Base-by-base conservation (phyloP, 2,797 vertebrate genomes). In the Dromococcyx pavoninus region DNA sequence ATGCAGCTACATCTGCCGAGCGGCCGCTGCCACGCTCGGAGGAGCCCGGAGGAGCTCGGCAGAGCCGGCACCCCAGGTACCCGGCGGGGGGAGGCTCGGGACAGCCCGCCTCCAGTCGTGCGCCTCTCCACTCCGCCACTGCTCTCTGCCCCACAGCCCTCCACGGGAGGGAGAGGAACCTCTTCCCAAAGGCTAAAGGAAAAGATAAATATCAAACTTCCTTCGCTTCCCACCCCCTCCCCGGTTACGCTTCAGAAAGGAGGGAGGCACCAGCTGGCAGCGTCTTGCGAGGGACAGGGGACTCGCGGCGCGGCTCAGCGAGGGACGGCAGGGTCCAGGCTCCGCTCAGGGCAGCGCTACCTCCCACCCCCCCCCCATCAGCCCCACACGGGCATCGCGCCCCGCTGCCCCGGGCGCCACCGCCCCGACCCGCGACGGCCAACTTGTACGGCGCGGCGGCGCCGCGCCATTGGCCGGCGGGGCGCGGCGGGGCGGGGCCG, bases 381-480 rank as follows among this genome's bases (percentile, higher is more conserved):
- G 51, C 43, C 54, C 54, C 37, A 18, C 33, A 28, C 43, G 12
- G 32, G 69, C 85, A 88, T 53, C 61, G 54, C 62, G 5, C 54
- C 7, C 44, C 79, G 8, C 56, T 16, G 41, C 41, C 41, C 13
- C 32, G 14, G 11, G 41, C 35, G 4, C 88, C n/a, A 4, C 57
- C 39, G 10, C 9, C 56, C 48, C 69, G 67, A 58, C 46, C 69
- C 73, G 86, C 93, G 81, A 83, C 88, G 88, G 65, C 82, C 89
- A 96, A 96, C 95, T 96, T 82, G 94, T 25, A n/a, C n/a, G n/a
- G n/a, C 39, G 39, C 39, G 39, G 39, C 39, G 41, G 39, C 39
- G 39, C 39, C 39, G 39, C n/a, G n/a, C n/a, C n/a, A 96, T 97
- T 97, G 97, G 97, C 75, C 85, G 64, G 78, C 62, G 28, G 66